Evolutionary conservation across 2,113 vertebrate genomes (phyloP).

Genomic region (Neodontobutis hainanensis): DNA sequence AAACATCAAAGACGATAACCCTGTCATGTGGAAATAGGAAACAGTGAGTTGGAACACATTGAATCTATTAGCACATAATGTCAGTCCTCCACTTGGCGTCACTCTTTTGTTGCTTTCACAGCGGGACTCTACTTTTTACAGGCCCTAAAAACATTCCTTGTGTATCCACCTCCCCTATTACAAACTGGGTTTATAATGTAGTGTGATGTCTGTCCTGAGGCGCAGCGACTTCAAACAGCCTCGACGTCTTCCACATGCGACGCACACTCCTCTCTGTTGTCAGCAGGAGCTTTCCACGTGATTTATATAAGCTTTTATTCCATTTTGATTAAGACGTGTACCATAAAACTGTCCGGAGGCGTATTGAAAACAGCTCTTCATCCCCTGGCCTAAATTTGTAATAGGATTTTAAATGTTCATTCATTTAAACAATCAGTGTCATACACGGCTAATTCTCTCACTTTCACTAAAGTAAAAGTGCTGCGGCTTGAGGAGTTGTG

Average conservation of each 20-base stretch:
- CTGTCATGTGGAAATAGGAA: constrained; percentile 24
- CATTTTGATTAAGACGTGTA: constrained; percentile 23
- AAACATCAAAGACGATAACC: constrained; percentile 23
- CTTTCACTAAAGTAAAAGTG: constrained; percentile 24
- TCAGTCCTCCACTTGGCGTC: constrained; percentile 48
- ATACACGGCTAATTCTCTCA: constrained; percentile 20
- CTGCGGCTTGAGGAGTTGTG: not conserved
- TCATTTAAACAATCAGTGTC: constrained; percentile 49
- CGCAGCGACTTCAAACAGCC: constrained; percentile 65
- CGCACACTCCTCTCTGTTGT: constrained; percentile 53
- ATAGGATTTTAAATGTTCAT: constrained; percentile 50
- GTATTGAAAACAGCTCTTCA: constrained; percentile 12
- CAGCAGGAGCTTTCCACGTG: constrained; percentile 37
- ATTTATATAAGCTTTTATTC: constrained; percentile 47
- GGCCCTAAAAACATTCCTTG: constrained; percentile 48
- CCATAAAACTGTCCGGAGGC: constrained; percentile 21
- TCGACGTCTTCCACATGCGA: constrained; percentile 51
- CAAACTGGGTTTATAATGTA: constrained; percentile 68
- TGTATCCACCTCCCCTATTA: constrained; percentile 43
- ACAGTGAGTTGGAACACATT: constrained; percentile 54
- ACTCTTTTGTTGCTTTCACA: constrained; percentile 47
- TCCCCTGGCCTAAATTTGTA: constrained; percentile 36
- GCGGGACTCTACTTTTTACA: constrained; percentile 69
- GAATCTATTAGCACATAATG: constrained; percentile 60
- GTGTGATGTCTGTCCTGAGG: constrained; percentile 72